Percentiles rank a stretch among this genome's conserved stretches.
These are phyloP conservation scores for Rachycentron canadum DNA, from an alignment of 2,797 vertebrate genomes.

Conservation along the genomic window DNA sequence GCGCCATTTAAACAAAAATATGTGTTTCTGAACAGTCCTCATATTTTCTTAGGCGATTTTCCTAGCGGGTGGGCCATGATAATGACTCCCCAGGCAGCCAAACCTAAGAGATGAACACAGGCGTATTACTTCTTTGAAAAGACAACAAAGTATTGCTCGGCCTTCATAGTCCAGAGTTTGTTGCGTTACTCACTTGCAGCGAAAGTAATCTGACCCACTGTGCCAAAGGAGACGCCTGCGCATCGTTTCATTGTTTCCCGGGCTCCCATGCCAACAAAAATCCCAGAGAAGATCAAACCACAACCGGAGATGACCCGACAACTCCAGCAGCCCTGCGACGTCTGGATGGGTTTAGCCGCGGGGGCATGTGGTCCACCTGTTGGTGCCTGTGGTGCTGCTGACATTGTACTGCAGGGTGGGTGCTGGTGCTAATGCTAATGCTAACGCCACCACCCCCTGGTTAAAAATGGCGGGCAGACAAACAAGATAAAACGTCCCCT, in stretches of 20 bases:
- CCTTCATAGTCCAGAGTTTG: accelerated
- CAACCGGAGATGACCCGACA: constrained; percentile 79
- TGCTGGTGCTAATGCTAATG: constrained; percentile 51
- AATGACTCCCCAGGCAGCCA: constrained; percentile 78
- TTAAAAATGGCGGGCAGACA: background rate
- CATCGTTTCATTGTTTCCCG: constrained; percentile 57
- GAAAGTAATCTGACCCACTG: constrained; percentile 74
- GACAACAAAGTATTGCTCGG: accelerated
- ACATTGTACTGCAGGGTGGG: constrained; percentile 37
- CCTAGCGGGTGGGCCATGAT: constrained; percentile 76
- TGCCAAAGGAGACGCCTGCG: constrained; percentile 60
- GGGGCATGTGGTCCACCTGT: background rate
- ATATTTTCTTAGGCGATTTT: constrained; percentile 64
- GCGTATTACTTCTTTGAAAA: background rate
- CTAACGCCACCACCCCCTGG: background rate
- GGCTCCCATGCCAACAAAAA: constrained; percentile 76
- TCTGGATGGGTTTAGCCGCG: background rate
- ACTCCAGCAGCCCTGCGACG: constrained; percentile 76
- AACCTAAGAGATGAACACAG: constrained; percentile 56
- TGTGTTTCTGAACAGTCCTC: constrained; percentile 4
- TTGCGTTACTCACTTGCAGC: constrained; percentile 70
- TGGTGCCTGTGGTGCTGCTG: constrained; percentile 16
- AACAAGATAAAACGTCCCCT: background rate
- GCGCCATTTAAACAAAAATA: background rate
- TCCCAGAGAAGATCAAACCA: constrained; percentile 68